These are phyloP conservation scores for Monopis laevigella DNA, from an alignment of 2,888 invertebrate genomes.

Conservation along the genomic window DNA sequence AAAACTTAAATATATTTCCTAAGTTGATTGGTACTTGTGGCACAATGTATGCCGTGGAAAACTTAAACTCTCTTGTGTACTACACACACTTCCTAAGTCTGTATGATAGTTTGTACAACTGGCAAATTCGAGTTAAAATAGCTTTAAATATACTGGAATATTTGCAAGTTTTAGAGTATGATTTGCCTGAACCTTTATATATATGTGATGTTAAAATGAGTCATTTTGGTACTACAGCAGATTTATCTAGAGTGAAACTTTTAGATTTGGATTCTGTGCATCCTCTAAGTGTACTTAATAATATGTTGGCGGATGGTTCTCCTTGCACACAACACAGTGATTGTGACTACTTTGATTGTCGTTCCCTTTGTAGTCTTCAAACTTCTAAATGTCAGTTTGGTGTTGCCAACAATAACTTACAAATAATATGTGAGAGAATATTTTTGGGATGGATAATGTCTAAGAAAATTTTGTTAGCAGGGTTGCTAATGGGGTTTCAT, in stretches of 20 bases:
- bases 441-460: conserved; percentile 72
- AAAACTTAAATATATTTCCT: conserved; percentile 71
- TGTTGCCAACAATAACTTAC: conserved; percentile 38
- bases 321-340: conserved; percentile 68
- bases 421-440: conserved; percentile 32
- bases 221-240: conserved; percentile 70
- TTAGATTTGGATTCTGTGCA: conserved; percentile 72
- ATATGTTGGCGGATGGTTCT: conserved; percentile 47
- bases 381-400: conserved; percentile 60
- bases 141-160: conserved; percentile 70
- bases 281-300: conserved; percentile 60
- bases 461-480: conserved; percentile 68
- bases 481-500: conserved; percentile 66
- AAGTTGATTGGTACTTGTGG: conserved; percentile 74
- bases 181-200: conserved; percentile 68
- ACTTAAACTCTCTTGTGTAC: conserved; percentile 63
- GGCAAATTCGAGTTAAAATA: conserved; percentile 64
- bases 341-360: conserved; percentile 74
- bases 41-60: conserved; percentile 72
- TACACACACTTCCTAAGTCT: conserved; percentile 58
- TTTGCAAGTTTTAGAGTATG: conserved; percentile 65
- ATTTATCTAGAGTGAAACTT: conserved; percentile 64
- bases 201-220: conserved; percentile 75
- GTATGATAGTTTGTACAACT: conserved; percentile 62
- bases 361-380: conserved; percentile 65